A percentile compares a stretch with the other conserved stretches of the same genome.
Evolutionary conservation across 2,797 vertebrate species (phyloP).

Genomic region (Odontamblyopus lacepedii): DNA sequence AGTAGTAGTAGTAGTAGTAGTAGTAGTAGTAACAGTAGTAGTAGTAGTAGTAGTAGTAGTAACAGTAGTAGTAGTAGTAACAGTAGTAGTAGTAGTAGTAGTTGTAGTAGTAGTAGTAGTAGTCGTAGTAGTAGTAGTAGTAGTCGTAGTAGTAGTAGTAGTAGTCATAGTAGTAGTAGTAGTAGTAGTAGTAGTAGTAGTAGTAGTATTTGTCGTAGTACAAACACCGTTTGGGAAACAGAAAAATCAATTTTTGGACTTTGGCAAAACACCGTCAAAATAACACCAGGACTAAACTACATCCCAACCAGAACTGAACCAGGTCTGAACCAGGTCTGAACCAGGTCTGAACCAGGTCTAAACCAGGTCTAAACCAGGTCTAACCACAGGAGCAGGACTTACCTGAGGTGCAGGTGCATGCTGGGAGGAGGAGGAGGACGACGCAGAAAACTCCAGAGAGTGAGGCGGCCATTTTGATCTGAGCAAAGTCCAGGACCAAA

Average conservation of each 20-base stretch:
- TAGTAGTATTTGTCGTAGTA: not conserved
- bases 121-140: too few species aligned
- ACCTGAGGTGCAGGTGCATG: conserved; percentile 59
- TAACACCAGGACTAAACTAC: not conserved
- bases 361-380: conserved; percentile 31
- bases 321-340: conserved; percentile 53
- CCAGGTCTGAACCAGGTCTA: conserved; percentile 33
- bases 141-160: too few species aligned
- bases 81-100: too few species aligned
- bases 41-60: too few species aligned
- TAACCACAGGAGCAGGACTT: conserved; percentile 15
- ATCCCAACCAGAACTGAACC: not conserved
- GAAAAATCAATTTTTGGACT: conserved; percentile 2
- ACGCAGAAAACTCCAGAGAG: conserved; percentile 45
- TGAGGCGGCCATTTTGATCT: conserved; percentile 69
- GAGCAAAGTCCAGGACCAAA: conserved; percentile 57
- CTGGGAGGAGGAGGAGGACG: conserved; percentile 52
- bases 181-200: not conserved
- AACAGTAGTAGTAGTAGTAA: too few species aligned
- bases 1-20: too few species aligned
- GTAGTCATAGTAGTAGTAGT: not conserved
- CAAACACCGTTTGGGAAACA: not conserved
- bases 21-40: too few species aligned
- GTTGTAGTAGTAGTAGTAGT: too few species aligned
- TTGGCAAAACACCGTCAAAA: not conserved